Evolutionary conservation across 2,797 vertebrate species (phyloP), one percentile per base, ranked within the genome.

Genomic region (Enteromius argenteus): DNA sequence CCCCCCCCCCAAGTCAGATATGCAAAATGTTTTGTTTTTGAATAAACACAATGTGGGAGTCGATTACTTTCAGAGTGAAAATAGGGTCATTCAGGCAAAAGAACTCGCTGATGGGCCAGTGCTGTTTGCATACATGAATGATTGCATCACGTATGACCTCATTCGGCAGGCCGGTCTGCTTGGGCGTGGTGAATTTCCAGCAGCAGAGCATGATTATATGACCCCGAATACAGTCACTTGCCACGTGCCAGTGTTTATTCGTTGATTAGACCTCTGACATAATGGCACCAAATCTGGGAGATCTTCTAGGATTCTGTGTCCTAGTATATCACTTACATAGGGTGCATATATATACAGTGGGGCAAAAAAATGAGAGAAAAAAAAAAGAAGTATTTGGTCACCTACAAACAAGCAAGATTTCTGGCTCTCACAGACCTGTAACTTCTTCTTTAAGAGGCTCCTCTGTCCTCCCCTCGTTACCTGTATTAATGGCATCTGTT

Each of bases 81-180:
- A 73, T 35, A 72, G 68, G 60, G 14, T 44, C 19, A 35, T 62
- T 62, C 27, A 46, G 2, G 19, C 68, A 44, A 71, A 80, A 58
- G 49, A 72, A 81, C 19, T 14, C 4, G 13, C 39, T 73, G 39
- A 11, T 81, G 68, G 68, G 68, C 68, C 68, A 4, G 17, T 30
- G 37, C 39, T 17, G 46, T 42, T 76, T 76, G 73, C 73, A 83
- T 67, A 68, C 73, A 76, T 46, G 35, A 56, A 67, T 5, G 23
- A 68, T 58, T 68, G 62, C 62, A 83, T 83, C 81, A 83, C 23
- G 15, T 23, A 56, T 83, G 62, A 83, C 62, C 81, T 83, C 81
- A 83, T 77, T 83, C 23, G 8, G 60, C 62, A 53, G 46, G 62
- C 80, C 7, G 44, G 30, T 77, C 72, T 67, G 46, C 76, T 76